A percentile compares a stretch with the other conserved stretches of the same genome.
Conservation (phyloP, 2,113 vertebrate species). For the Apistogramma diplotaenia region DNA sequence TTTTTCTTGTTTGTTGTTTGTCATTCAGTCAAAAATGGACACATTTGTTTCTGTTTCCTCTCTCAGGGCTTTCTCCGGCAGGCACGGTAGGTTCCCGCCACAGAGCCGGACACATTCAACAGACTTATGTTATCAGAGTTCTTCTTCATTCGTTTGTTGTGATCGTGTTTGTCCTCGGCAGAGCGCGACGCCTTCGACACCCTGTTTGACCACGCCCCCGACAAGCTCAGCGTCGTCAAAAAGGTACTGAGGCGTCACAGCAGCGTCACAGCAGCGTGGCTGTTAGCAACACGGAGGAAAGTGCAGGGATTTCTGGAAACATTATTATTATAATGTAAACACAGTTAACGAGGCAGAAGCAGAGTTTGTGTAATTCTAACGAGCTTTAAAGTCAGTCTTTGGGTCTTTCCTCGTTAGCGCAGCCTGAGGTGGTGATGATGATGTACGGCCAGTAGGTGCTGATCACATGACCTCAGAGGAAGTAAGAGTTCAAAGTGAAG, state of each 20-base stretch:
- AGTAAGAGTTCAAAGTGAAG: too few species aligned
- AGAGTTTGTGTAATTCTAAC: neutral
- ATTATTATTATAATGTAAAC: neutral
- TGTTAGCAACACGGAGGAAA: neutral
- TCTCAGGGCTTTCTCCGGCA: conserved; percentile 89
- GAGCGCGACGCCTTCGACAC: conserved; percentile 98
- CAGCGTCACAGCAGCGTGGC: neutral
- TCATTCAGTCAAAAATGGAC: conserved; percentile 1
- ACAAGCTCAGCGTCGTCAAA: conserved; percentile 97
- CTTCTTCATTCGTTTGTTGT: neutral
- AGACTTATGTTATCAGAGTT: neutral
- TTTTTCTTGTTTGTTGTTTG: neutral
- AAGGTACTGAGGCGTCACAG: conserved; percentile 78
- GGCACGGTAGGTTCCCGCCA: conserved; percentile 83
- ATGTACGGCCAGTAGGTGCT: too few species aligned
- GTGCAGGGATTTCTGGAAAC: neutral
- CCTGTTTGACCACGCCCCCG: conserved; percentile 95
- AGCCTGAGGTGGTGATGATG: too few species aligned
- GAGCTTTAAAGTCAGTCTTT: neutral
- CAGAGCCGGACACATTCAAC: neutral
- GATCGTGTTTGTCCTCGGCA: conserved; percentile 66
- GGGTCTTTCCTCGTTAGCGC: neutral
- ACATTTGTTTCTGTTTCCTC: neutral
- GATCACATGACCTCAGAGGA: too few species aligned
- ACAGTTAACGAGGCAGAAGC: neutral